Percentiles rank a stretch among this genome's conserved stretches.
Conservation (phyloP, 2,888 invertebrate species). For the Volucella inanis region DNA sequence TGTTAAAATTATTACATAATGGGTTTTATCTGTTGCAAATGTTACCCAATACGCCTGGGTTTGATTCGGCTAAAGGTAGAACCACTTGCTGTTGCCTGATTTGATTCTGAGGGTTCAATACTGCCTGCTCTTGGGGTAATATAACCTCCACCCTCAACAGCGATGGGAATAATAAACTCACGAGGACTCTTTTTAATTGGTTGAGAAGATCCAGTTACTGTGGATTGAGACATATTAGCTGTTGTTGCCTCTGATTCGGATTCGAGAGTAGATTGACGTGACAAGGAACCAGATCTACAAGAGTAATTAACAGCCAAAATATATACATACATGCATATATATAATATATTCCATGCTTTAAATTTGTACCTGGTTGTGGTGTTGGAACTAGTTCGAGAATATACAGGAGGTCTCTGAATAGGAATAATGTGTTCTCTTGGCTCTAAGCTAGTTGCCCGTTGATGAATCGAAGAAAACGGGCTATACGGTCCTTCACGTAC, state of each 20-base stretch:
- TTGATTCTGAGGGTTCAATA: constrained; percentile 89
- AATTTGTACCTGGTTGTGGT: constrained; percentile 79
- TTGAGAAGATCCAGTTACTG: constrained; percentile 84
- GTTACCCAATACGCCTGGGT: constrained; percentile 88
- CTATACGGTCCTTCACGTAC: constrained; percentile 82
- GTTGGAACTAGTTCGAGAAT: constrained; percentile 81
- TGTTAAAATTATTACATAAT: constrained; percentile 1
- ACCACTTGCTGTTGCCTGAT: constrained; percentile 85
- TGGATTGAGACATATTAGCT: constrained; percentile 85
- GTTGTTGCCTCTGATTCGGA: constrained; percentile 87
- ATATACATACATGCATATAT: not conserved
- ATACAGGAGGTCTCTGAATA: constrained; percentile 84
- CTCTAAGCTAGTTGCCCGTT: constrained; percentile 85
- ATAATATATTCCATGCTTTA: not conserved
- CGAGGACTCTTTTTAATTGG: constrained; percentile 94
- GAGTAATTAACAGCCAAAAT: not conserved
- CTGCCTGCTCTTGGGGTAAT: constrained; percentile 87
- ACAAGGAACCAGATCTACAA: constrained; percentile 80
- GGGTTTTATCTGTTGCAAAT: not conserved
- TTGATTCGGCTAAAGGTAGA: constrained; percentile 83
- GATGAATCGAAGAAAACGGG: constrained; percentile 80
- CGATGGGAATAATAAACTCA: constrained; percentile 96
- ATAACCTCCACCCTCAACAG: constrained; percentile 94
- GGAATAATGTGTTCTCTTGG: constrained; percentile 87
- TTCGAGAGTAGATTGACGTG: constrained; percentile 87